Evolutionary conservation across 2,888 invertebrate genomes (phyloP), one percentile per base, ranked within the genome.

Genomic region (Metalampra italica): DNA sequence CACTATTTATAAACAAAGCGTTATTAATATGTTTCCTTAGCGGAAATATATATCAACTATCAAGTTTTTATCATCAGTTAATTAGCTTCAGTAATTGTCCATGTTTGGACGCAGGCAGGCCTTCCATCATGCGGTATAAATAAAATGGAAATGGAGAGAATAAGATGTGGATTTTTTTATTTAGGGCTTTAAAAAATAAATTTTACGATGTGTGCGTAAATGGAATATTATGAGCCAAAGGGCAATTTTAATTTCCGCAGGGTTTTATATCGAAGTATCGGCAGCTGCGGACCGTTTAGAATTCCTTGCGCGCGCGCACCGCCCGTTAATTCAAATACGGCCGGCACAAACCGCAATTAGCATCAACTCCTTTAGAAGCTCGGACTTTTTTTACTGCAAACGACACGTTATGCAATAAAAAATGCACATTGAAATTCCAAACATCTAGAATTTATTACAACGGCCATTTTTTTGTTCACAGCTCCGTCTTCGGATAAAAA

Each of bases 311-410:
- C 82, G 70, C 68, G 66, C 76, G 66, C 70, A 56, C 66, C 61
- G 55, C 67, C 75, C 75, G 75, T 81, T 78, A 81, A 82, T 78
- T 75, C 75, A 75, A 82, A 82, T 80, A 81, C 69, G 79, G 80
- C 60, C 45, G 66, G 74, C 71, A 76, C 82, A 78, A 77, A 84
- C 82, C 83, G 79, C 83, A 82, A 86, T 85, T 82, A 86, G 75
- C 76, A 79, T 82, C 66, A 56, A 61, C 72, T 67, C 55, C 60
- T 63, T 59, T 64, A 62, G 54, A 64, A 56, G 58, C 53, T 62
- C 56, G 53, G 64, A 66, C 64, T 74, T 74, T 75, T 74, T 75
- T 57, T 62, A 62, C 61, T 50, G 60, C 53, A 59, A 62, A 60
- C 51, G 47, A 53, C 55, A 56, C 56, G 60, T 69, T 72, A 68